Percentiles rank a stretch among this genome's conserved stretches.
These are phyloP conservation scores for Rhopalosiphum nymphaeae DNA, from an alignment of 2,888 invertebrate species.

Conservation along the genomic window DNA sequence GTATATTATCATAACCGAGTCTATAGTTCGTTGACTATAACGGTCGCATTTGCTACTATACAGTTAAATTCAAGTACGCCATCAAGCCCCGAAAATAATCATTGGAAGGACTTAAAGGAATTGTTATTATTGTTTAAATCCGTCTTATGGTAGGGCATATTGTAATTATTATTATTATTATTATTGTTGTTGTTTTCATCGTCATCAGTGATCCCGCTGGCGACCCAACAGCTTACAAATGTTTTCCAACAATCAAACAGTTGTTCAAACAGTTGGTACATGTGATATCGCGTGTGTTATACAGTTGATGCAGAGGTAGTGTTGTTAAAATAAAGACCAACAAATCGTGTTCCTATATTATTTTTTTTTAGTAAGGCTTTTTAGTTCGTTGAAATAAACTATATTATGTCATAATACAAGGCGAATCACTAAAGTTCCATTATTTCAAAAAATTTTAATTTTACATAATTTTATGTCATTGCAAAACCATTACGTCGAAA, in stretches of 20 bases:
- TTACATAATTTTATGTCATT: not conserved
- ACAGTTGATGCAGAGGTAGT: too few species aligned
- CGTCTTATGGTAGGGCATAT: not conserved
- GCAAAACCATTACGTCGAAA: not conserved
- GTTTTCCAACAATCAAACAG: not conserved
- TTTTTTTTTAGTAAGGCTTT: too few species aligned
- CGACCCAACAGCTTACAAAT: not conserved
- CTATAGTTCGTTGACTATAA: not conserved
- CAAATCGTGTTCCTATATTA: not conserved
- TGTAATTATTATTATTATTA: not conserved
- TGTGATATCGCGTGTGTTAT: not conserved
- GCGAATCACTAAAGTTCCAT: not conserved
- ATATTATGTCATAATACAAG: not conserved
- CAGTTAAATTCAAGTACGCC: not conserved
- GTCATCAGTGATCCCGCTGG: not conserved
- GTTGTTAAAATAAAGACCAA: not conserved
- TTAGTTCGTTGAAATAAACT: not conserved
- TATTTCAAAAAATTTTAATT: not conserved
- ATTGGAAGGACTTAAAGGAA: not conserved
- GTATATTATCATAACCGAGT: not conserved
- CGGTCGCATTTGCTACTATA: not conserved
- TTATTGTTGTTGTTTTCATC: not conserved
- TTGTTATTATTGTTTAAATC: not conserved
- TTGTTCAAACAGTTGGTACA: not conserved
- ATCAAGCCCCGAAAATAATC: not conserved